Percentiles rank a stretch among this genome's conserved stretches.
These are phyloP conservation scores for Conus ventricosus DNA, from an alignment of 1,140 invertebrate genomes.

Conservation along the genomic window DNA sequence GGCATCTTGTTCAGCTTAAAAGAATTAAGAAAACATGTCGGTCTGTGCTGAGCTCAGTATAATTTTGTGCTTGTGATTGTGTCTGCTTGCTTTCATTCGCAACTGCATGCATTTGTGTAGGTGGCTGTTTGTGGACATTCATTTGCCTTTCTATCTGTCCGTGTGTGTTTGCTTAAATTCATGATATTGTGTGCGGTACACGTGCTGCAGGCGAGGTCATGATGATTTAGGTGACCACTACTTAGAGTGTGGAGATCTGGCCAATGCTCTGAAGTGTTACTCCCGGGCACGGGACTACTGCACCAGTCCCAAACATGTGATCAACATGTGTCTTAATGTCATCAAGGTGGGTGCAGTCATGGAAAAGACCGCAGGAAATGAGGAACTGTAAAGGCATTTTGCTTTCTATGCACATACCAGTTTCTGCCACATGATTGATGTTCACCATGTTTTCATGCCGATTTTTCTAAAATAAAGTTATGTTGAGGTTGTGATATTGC, in stretches of 20 bases:
- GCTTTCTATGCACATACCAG: too few relatives aligned
- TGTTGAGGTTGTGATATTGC: too few relatives aligned
- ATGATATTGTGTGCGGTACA: not conserved
- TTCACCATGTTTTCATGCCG: too few relatives aligned
- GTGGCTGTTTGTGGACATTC: not conserved
- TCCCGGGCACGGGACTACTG: slow-evolving; percentile 98
- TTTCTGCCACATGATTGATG: too few relatives aligned
- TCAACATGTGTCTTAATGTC: slow-evolving; percentile 99
- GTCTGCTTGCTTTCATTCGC: too few relatives aligned
- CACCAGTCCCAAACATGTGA: slow-evolving; percentile 97
- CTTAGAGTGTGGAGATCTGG: slow-evolving; percentile 95
- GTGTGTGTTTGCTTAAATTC: not conserved
- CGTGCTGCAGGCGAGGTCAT: slow-evolving; percentile 85
- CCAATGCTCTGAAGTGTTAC: slow-evolving; percentile 98
- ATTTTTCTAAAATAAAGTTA: too few relatives aligned
- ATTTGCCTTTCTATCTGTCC: not conserved
- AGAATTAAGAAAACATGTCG: too few relatives aligned
- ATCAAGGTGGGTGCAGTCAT: slow-evolving; percentile 85
- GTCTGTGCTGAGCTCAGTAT: too few relatives aligned
- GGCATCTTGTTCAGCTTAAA: too few relatives aligned
- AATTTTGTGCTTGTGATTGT: too few relatives aligned
- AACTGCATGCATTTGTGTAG: not conserved
- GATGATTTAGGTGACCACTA: slow-evolving; percentile 99
- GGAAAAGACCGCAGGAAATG: too few relatives aligned
- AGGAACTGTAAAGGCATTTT: too few relatives aligned